phyloP scores from a whole-genome alignment of 1,140 invertebrate species.

The Macrocentrus cingulum region DNA sequence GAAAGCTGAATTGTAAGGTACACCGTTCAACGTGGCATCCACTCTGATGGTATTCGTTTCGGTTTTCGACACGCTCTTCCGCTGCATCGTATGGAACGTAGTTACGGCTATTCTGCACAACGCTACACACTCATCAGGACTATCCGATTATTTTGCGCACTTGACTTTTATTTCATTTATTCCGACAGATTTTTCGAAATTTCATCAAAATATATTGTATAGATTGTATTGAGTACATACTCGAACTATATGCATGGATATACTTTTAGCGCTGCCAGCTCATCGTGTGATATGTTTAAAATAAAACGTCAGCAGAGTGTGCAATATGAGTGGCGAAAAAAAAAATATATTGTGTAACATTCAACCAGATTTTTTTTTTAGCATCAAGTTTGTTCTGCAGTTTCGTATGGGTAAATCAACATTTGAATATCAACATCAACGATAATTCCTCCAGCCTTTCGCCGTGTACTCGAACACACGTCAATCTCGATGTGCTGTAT shows the following conservation, averaged over 20 bases:
- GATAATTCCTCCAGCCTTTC: constrained; percentile 12
- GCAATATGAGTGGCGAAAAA: too few species aligned
- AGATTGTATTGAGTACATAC: too few species aligned
- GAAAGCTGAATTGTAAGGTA: constrained; percentile 30
- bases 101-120: constrained; percentile 17
- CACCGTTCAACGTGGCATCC: constrained; percentile 18
- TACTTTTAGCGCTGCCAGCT: too few species aligned
- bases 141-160: constrained; percentile 6
- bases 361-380: too few species aligned
- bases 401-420: neutral
- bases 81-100: constrained; percentile 11
- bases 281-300: too few species aligned
- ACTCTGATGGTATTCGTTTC: constrained; percentile 27
- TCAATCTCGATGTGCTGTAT: neutral
- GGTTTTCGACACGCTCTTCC: constrained; percentile 13
- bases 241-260: too few species aligned
- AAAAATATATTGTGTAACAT: too few species aligned
- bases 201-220: too few species aligned
- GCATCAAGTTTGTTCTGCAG: neutral
- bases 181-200: too few species aligned
- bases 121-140: neutral
- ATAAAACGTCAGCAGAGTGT: too few species aligned
- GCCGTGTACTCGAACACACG: neutral
- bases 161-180: constrained; percentile 2
- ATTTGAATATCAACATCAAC: constrained; percentile 11